Percentiles rank a stretch among this genome's conserved stretches.
Evolutionary conservation across 1,140 invertebrate species (phyloP).

Genomic region (Caenorhabditis inopinata): DNA sequence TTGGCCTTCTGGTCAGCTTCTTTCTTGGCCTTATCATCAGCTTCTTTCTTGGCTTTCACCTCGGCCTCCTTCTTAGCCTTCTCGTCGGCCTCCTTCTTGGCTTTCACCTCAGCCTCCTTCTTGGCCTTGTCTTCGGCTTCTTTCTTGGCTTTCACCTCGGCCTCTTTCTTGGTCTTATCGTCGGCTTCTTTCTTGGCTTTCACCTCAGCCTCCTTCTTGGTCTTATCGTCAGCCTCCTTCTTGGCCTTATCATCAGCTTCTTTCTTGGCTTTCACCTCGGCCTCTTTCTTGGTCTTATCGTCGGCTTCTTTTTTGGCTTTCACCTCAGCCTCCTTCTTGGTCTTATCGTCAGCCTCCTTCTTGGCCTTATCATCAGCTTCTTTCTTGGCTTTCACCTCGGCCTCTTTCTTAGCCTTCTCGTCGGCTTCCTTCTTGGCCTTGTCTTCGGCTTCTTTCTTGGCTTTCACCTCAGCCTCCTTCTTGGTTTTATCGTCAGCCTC

Average conservation of each 20-base stretch:
- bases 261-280: not conserved
- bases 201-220: not conserved
- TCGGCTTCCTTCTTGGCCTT: conserved; percentile 25
- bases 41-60: too few species aligned
- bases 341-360: not conserved
- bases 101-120: not conserved
- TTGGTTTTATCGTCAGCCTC: not conserved
- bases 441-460: not conserved
- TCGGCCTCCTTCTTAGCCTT: not conserved
- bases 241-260: not conserved
- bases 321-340: not conserved
- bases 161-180: not conserved
- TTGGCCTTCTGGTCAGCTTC: not conserved
- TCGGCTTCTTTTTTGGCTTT: not conserved
- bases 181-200: conserved; percentile 3
- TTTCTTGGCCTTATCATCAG: too few species aligned
- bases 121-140: not conserved
- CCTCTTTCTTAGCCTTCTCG: not conserved
- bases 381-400: not conserved
- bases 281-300: not conserved
- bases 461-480: not conserved
- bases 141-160: not conserved
- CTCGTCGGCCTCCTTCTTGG: not conserved
- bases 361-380: not conserved
- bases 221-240: conserved; percentile 1